A percentile compares a stretch with the other conserved stretches of the same genome.
These are phyloP conservation scores for Eupristina koningsbergeri DNA, from an alignment of 1,140 invertebrate species.

Conservation along the genomic window DNA sequence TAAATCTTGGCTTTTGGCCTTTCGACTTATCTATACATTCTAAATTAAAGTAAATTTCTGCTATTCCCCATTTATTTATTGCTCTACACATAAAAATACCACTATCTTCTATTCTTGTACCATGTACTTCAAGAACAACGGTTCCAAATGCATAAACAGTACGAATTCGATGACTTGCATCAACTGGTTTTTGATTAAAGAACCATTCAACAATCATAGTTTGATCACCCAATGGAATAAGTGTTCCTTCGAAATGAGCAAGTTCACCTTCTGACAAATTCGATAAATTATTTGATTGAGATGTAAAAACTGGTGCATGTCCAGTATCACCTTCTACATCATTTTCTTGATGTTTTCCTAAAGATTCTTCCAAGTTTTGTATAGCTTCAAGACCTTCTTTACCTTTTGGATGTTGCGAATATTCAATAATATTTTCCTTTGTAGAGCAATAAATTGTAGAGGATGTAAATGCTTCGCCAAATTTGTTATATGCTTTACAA, in stretches of 20 bases:
- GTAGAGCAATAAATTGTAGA: constrained; percentile 88
- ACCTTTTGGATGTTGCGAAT: constrained; percentile 94
- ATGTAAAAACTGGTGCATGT: constrained; percentile 89
- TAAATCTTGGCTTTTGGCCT: constrained; percentile 90
- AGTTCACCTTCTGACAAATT: constrained; percentile 92
- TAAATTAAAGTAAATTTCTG: constrained; percentile 87
- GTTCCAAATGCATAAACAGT: constrained; percentile 96
- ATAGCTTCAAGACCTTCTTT: constrained; percentile 92
- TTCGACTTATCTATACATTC: constrained; percentile 89
- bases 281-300: constrained; percentile 85
- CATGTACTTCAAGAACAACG: constrained; percentile 94
- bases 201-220: constrained; percentile 98
- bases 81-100: constrained; percentile 90
- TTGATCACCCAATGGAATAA: constrained; percentile 94
- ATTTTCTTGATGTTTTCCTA: constrained; percentile 80
- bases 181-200: constrained; percentile 91
- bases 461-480: constrained; percentile 92
- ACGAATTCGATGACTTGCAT: constrained; percentile 90
- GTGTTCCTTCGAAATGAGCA: constrained; percentile 93
- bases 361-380: constrained; percentile 90
- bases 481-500: constrained; percentile 88
- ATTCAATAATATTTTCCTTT: constrained; percentile 88
- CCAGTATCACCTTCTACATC: constrained; percentile 83
- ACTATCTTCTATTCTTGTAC: constrained; percentile 90
- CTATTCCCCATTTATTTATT: constrained; percentile 90